Base-by-base conservation (phyloP, 2,113 vertebrate genomes). In the Lathamus discolor region DNA sequence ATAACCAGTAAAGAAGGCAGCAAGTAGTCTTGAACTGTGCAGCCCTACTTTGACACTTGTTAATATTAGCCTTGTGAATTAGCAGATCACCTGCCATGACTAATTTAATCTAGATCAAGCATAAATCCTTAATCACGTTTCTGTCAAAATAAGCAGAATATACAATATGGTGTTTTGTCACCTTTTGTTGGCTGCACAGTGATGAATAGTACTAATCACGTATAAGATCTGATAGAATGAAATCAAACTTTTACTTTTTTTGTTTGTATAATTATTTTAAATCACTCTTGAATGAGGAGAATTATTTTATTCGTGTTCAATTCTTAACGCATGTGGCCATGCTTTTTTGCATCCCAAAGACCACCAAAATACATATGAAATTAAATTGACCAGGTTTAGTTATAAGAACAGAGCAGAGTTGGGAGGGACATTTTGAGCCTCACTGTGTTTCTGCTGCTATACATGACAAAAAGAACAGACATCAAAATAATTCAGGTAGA, bases 21-120 rank as follows among this genome's bases (percentile, higher is more conserved):
- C 52, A 92, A 77, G 44, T 74, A 95, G 63, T 51, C 2, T 0
- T 72, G 79, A 92, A 48, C 83, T 69, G 69, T 75, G 79, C 55
- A 86, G 31, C 16, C 11, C 27, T 81, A 62, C 43, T 84, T 88
- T 0, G 0, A 15, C 16, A 27, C 10, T 91, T 64, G 63, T 86
- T 93, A 93, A 74, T 67, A 72, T n/a, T 55, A 51, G 51, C 51
- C 17, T 35, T 39, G 12, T 48, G 48, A 91, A 75, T 64, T 82
- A 92, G 20, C 27, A 93, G 83, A 72, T 77, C 77, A 66, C 35
- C 43, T 89, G 48, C 80, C 35, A 72, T 39, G 22, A 74, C 11
- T 75, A 88, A 81, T 67, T 78, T 83, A 88, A 51, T 92, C 55
- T 84, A 55, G 55, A 86, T 81, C 25, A 86, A 33, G 13, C 68